Evolutionary conservation across 35 echinoderm and acorn worm species (phyloP).

Genomic region (Heliocidaris erythrogramma): DNA sequence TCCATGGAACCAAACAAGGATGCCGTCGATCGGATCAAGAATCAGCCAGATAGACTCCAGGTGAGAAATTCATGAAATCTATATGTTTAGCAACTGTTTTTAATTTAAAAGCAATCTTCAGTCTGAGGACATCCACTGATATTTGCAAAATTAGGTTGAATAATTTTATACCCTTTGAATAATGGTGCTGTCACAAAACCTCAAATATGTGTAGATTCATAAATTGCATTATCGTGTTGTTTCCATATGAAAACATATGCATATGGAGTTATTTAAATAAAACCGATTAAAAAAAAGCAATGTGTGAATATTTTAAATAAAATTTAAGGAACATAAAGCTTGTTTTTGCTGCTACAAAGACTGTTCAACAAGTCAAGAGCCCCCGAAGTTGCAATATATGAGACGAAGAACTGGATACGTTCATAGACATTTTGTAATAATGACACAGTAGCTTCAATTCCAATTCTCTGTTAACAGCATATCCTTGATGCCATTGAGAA

Average conservation of each 20-base stretch:
- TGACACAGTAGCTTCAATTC: not conserved
- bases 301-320: no score
- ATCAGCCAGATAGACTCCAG: constrained; percentile 47
- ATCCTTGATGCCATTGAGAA: constrained; percentile 73
- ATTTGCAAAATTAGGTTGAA: not conserved
- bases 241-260: not conserved
- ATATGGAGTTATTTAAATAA: no score
- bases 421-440: no score
- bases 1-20: constrained; percentile 72
- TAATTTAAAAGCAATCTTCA: not conserved
- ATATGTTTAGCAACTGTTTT: not conserved
- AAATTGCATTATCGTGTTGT: not conserved
- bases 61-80: not conserved
- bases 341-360: no score
- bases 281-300: no score
- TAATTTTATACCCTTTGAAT: no score
- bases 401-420: no score
- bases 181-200: no score
- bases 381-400: no score
- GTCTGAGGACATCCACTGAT: not conserved
- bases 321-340: no score
- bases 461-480: constrained; percentile 52
- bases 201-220: not conserved
- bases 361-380: no score
- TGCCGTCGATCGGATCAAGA: constrained; percentile 73